Base-by-base conservation (phyloP, 2,797 vertebrate genomes). In the Chaunax sp. region DNA sequence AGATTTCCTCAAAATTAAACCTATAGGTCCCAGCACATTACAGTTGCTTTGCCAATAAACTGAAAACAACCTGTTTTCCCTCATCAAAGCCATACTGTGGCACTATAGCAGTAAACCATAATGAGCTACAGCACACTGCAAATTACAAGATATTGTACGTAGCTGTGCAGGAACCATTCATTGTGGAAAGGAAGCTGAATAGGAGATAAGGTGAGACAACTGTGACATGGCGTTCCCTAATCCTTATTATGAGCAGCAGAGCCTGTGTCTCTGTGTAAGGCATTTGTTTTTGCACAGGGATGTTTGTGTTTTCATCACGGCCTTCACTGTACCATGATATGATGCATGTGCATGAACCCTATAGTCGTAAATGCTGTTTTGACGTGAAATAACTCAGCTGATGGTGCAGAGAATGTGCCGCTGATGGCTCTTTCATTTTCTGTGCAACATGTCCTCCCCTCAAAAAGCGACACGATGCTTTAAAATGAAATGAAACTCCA, bases 121-220 rank as follows among this genome's bases (percentile, higher is more conserved):
- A 78, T 59, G 57, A 80, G 67, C 46, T n/a, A 16, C 23, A 46
- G 64, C 35, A 41, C n/a, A 68, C 52, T 44, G 28, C 30, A 72
- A 64, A 73, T 40, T n/a, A 59, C 2, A 20, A 56, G 56, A 35
- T 15, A 16, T 19, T 46, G 46, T 44, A 6, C 61, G 2, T 15
- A 40, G n/a, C 58, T 44, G n/a, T 45, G 41, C 28, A 22, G 38
- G 16, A 28, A 20, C 5, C 13, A 0, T 9, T 64, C 7, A 51
- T 50, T 66, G 16, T 47, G 10, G 11, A 26, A 5, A 23, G 22
- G 28, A 33, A 41, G 49, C 10, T 14, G n/a, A 45, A 30, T 0
- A 3, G 5, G 60, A 53, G 1, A 37, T 8, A 54, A 69, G n/a
- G n/a, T n/a, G n/a, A n/a, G 30, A 13, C 49, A 40, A 46, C 43